These are phyloP conservation scores for Bufo bufo DNA, from an alignment of 2,113 vertebrate genomes.

Conservation along the genomic window DNA sequence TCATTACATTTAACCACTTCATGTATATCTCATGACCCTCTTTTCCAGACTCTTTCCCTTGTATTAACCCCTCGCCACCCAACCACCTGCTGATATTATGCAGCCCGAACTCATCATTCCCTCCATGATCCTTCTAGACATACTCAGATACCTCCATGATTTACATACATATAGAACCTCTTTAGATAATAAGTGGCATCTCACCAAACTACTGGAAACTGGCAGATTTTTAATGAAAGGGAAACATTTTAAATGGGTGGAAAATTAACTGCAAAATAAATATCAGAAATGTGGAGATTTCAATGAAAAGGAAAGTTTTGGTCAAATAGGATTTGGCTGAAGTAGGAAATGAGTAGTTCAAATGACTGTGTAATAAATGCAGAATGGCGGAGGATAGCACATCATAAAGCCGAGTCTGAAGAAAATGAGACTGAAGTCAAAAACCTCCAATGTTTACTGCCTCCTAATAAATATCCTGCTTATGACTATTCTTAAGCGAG, in stretches of 20 bases:
- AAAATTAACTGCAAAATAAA: constrained; percentile 14
- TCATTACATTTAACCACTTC: neutral
- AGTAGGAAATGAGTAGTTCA: neutral
- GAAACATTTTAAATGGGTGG: neutral
- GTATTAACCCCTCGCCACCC: neutral
- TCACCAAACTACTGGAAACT: neutral
- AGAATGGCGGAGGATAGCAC: neutral
- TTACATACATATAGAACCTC: constrained; percentile 1
- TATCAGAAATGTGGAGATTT: neutral
- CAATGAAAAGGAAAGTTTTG: constrained; percentile 6
- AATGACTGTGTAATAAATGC: neutral
- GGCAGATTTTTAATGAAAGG: neutral
- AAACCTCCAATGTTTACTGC: neutral
- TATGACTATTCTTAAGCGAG: neutral
- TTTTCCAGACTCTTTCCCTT: neutral
- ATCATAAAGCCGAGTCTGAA: too few species aligned
- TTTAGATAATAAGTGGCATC: neutral
- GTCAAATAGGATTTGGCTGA: constrained; percentile 11
- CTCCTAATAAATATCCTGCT: neutral
- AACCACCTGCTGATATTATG: neutral
- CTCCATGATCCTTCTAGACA: neutral
- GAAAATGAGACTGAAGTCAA: neutral
- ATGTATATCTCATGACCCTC: neutral
- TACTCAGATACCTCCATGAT: neutral
- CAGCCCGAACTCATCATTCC: neutral